A percentile compares a stretch with the other conserved stretches of the same genome.
Conservation (phyloP, 1,140 invertebrate genomes). For the Sitophilus oryzae region DNA sequence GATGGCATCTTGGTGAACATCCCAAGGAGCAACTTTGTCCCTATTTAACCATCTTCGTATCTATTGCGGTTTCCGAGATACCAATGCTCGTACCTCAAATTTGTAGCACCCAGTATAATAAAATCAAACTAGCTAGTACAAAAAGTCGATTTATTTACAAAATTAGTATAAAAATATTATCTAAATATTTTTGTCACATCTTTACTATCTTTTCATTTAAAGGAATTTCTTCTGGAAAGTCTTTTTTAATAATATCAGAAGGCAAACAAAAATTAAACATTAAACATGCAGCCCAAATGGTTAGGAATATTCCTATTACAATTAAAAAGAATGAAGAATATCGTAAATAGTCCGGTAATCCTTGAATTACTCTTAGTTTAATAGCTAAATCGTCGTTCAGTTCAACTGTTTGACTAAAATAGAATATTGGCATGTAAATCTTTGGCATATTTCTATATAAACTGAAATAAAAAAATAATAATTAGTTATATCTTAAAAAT, state of each 20-base stretch:
- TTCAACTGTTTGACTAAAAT: constrained; percentile 35
- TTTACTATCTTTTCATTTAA: not conserved
- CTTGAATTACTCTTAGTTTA: constrained; percentile 32
- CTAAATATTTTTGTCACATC: not conserved
- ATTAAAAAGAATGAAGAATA: constrained; percentile 21
- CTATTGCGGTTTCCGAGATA: too few species aligned
- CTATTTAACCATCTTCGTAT: too few species aligned
- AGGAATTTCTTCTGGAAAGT: not conserved
- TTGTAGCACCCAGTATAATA: too few species aligned
- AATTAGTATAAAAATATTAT: too few species aligned
- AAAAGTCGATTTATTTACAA: too few species aligned
- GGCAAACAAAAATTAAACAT: constrained; percentile 13
- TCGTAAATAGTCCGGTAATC: constrained; percentile 31
- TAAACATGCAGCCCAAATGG: constrained; percentile 23
- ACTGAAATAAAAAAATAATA: constrained; percentile 20
- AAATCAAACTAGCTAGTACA: too few species aligned
- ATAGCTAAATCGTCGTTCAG: constrained; percentile 31
- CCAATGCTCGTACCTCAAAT: too few species aligned
- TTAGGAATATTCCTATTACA: constrained; percentile 14
- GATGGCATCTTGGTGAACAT: too few species aligned
- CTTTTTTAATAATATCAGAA: not conserved
- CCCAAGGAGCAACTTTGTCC: too few species aligned
- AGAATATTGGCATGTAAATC: constrained; percentile 37
- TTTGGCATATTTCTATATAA: constrained; percentile 36
- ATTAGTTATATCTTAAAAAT: not conserved